Evolutionary conservation across 53 echinoderm and acorn worm species (phyloP).

Genomic region (Astropecten irregularis): DNA sequence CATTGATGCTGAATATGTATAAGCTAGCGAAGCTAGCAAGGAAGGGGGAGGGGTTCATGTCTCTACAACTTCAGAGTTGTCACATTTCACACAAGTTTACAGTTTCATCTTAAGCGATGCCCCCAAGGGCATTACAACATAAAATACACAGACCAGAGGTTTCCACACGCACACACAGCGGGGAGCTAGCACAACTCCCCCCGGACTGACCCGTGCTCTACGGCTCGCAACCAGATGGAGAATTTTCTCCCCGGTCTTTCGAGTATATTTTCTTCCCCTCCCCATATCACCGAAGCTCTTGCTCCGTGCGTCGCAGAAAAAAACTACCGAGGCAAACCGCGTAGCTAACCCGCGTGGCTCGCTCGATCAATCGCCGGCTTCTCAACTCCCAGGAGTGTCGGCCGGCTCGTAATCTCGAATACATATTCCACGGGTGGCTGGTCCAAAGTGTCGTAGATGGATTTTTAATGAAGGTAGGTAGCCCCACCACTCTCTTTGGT

Average conservation of each 20-base stretch:
- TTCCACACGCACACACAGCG: not conserved
- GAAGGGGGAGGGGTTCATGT: no score
- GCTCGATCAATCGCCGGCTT: constrained; percentile 14
- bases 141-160: not conserved
- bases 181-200: not conserved
- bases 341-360: not conserved
- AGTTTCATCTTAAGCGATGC: constrained; percentile 13
- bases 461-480: constrained; percentile 61
- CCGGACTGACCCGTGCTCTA: constrained; percentile 11
- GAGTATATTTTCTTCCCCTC: no score
- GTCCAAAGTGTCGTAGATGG: constrained; percentile 60
- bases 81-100: constrained; percentile 18
- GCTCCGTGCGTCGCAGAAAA: no score
- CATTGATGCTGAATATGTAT: no score
- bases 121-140: not conserved
- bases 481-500: constrained; percentile 28
- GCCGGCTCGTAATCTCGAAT: constrained; percentile 23
- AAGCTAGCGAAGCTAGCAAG: no score
- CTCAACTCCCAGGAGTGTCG: constrained; percentile 5
- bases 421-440: constrained; percentile 46
- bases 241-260: not conserved
- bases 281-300: no score
- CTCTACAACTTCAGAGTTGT: constrained; percentile 12
- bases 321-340: not conserved
- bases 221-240: constrained; percentile 36